Evolutionary conservation across 2,888 invertebrate genomes (phyloP), one percentile per base, ranked within the genome.

Genomic region (Agapostemon virescens): DNA sequence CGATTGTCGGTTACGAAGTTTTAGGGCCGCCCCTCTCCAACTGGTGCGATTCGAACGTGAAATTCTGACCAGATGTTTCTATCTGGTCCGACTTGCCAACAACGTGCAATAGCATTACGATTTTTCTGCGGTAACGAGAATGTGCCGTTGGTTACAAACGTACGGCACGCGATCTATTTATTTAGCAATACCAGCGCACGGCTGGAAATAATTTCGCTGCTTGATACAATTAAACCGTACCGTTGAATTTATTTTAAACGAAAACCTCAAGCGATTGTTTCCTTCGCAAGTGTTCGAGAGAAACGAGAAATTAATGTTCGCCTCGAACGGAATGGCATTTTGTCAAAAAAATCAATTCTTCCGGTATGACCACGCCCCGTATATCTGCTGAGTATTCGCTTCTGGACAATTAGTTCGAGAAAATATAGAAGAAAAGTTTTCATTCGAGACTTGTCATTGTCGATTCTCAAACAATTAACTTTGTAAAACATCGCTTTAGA

Each of bases 1-100:
- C 77, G 82, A 85, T 84, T 85, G 79, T 71, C 77, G 71, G 79
- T 84, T 85, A 85, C 79, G 77, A 85, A 85, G 79, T 85, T 85
- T 83, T 69, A 55, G 77, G 45, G 26, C 6, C 15, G 36, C 15
- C 30, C 55, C 67, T 58, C 38, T 23, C 4, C 55, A 13, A 5
- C 55, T 52, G 11, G 23, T 38, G 70, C 81, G 70, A 83, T 74
- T 85, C 77, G 67, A 77, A 63, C 74, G 40, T 36, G 66, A 58
- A 52, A 79, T 80, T 77, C 52, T 40, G 49, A 26, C 58, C 71
- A 69, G 71, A 69, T 72, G 71, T 71, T 74, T 69, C 75, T n/a
- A 68, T 36, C 58, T 36, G 33, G 49, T 38, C 49, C 49, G 26
- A 66, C 74, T 55, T 52, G 49, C n/a, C 63, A 7, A 33, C 42